A percentile compares a stretch with the other conserved stretches of the same genome.
phyloP scores from a whole-genome alignment of 1,140 invertebrate species.

The Drosophila ercepeae region DNA sequence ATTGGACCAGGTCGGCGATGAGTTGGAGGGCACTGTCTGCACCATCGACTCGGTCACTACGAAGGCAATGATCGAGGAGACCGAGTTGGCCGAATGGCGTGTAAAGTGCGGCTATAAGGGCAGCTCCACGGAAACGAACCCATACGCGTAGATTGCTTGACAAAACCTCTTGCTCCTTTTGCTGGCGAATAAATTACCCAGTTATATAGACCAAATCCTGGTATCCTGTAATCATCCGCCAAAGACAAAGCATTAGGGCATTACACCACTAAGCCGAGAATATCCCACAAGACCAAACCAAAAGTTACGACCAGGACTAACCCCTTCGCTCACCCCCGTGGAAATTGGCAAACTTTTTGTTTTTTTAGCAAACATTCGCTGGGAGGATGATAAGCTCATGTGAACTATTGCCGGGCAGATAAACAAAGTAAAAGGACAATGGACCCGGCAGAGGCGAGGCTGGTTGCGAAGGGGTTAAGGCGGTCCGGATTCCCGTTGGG shows the following conservation, averaged over 20 bases:
- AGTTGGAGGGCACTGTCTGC: slow-evolving; percentile 34
- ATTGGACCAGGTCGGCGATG: slow-evolving; percentile 35
- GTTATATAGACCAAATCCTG: slow-evolving; percentile 47
- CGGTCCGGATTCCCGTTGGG: slow-evolving; percentile 25
- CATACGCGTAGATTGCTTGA: background rate
- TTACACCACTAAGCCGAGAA: slow-evolving; percentile 78
- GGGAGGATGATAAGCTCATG: slow-evolving; percentile 72
- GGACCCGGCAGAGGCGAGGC: background rate
- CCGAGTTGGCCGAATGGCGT: slow-evolving; percentile 26
- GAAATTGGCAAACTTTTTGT: slow-evolving; percentile 50
- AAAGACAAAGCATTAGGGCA: slow-evolving; percentile 49
- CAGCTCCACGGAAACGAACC: background rate
- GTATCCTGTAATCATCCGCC: slow-evolving; percentile 44
- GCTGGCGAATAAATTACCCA: slow-evolving; percentile 1
- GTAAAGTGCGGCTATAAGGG: slow-evolving; percentile 30
- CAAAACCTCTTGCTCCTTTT: background rate
- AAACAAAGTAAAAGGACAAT: slow-evolving; percentile 58
- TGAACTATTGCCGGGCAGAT: slow-evolving; percentile 81
- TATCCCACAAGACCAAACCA: slow-evolving; percentile 56
- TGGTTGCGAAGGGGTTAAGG: slow-evolving; percentile 19
- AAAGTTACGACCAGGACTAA: slow-evolving; percentile 49
- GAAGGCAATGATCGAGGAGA: slow-evolving; percentile 1
- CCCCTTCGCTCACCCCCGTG: slow-evolving; percentile 58
- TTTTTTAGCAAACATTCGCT: slow-evolving; percentile 70
- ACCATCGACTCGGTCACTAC: slow-evolving; percentile 44